These are phyloP conservation scores for Polydrusus tereticollis DNA, from an alignment of 2,888 invertebrate species.

Conservation along the genomic window DNA sequence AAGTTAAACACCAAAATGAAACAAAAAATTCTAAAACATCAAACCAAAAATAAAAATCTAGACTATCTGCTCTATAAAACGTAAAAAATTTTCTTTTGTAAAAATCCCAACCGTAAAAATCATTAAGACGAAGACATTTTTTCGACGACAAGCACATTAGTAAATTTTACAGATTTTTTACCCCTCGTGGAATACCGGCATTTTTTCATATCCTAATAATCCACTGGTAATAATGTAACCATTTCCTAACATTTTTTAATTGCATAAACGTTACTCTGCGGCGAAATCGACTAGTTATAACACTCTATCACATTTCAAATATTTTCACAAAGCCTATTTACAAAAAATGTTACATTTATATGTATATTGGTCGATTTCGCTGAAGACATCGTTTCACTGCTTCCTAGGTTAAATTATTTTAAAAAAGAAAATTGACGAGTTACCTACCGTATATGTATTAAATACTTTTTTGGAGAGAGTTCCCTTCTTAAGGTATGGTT, in stretches of 20 bases:
- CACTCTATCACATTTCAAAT: constrained; percentile 42
- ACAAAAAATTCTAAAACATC: constrained; percentile 58
- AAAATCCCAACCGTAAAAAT: constrained; percentile 42
- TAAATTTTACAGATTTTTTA: constrained; percentile 2
- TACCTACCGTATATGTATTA: constrained; percentile 32
- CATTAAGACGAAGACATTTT: constrained; percentile 33
- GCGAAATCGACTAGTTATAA: constrained; percentile 24
- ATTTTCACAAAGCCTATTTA: constrained; percentile 37
- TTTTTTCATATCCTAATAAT: not conserved
- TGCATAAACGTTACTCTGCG: not conserved
- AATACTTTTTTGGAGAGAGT: constrained; percentile 32
- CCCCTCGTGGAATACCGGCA: constrained; percentile 1
- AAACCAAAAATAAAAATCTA: constrained; percentile 54
- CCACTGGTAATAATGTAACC: constrained; percentile 41
- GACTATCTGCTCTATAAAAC: constrained; percentile 37
- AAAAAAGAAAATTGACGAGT: constrained; percentile 34
- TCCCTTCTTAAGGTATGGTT: constrained; percentile 12
- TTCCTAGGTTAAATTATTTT: constrained; percentile 29
- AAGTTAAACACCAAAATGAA: constrained; percentile 56
- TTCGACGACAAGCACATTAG: constrained; percentile 33
- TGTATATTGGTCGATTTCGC: constrained; percentile 27
- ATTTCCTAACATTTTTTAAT: constrained; percentile 26
- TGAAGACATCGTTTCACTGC: constrained; percentile 1
- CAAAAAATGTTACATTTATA: constrained; percentile 52
- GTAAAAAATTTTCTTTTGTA: constrained; percentile 3